phyloP scores from a whole-genome alignment of 2,113 vertebrate species.

The Monopterus albus region DNA sequence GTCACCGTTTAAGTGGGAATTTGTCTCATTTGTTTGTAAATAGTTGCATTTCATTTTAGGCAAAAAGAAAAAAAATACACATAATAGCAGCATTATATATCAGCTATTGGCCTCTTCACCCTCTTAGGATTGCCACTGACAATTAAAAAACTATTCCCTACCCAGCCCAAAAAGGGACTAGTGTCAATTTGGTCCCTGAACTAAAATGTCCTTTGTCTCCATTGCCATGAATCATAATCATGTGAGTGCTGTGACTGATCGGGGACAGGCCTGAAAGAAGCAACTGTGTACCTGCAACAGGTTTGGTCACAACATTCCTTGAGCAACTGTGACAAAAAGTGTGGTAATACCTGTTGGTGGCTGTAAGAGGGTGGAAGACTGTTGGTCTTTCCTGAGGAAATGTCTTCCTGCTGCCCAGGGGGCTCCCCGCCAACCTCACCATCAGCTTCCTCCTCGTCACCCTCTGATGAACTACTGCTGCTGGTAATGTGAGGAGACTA shows the following conservation, averaged over 20 bases:
- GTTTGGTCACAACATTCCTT: not conserved
- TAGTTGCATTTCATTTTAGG: no score
- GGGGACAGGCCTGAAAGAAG: no score
- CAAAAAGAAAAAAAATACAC: no score
- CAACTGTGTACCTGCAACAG: no score
- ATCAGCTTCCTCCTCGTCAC: slow-evolving; percentile 91
- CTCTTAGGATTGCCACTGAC: no score
- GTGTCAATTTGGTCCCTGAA: not conserved
- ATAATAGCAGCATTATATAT: no score
- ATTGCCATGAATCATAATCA: not conserved
- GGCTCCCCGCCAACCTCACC: slow-evolving; percentile 86
- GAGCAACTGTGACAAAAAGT: not conserved
- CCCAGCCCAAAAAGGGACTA: not conserved
- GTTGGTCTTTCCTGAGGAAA: slow-evolving; percentile 80
- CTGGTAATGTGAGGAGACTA: slow-evolving; percentile 92
- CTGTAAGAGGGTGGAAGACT: slow-evolving; percentile 79
- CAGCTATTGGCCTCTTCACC: no score
- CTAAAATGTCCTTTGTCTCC: not conserved
- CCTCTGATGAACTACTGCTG: slow-evolving; percentile 94
- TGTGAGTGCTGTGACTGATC: not conserved
- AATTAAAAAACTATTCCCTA: no score
- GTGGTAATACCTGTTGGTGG: slow-evolving; percentile 72
- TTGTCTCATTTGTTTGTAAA: no score
- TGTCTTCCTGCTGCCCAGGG: slow-evolving; percentile 81
- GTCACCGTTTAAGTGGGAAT: no score